Base-by-base conservation (phyloP, 2,797 vertebrate genomes). In the Lithobates pipiens region DNA sequence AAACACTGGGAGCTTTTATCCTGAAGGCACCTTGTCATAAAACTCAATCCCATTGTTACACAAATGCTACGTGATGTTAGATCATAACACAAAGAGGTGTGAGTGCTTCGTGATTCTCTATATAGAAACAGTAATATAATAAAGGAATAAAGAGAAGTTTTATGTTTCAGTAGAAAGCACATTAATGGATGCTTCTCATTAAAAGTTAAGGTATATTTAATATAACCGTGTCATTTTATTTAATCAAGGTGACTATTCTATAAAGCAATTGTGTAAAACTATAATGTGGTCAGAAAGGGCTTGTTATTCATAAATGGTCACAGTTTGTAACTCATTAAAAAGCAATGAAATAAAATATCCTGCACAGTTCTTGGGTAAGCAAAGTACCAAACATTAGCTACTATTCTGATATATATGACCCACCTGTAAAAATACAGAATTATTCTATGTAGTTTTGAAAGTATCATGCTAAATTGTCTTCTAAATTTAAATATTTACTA, bases 1-100 rank as follows among this genome's bases (percentile, higher is more conserved):
- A 86, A 78, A 70, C 67, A 81, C 80, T 83, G 78, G 50, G 77
- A 68, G 85, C 54, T 78, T 73, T 78, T 82, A 82, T 78, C 80
- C 85, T 74, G 54, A 71, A 80, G 75, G 80, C 57, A 73, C 77
- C 80, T 78, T 83, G 85, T 78, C 85, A 78, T 74, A 74, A 44
- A 73, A 46, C 68, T 78, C 39, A 9, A 39, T 39, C n/a, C 75
- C 80, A 68, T 82, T 32, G 75, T 83, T 83, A 74, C n/a, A 86
- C 57, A 69, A 82, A 83, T 83, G 68, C 44, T 77, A 18, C 32
- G 36, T 83, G 74, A 78, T 78, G 21, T 61, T 61, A 36, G 75
- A 65, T 68, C 29, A 78, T 73, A 71, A 78, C 10, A 57, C 67
- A 73, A 16, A 42, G 39, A 82, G 74, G 75, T 78, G 69, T n/a